phyloP scores from a whole-genome alignment of 2,888 invertebrate species.

The Meiosimyza decipiens region DNA sequence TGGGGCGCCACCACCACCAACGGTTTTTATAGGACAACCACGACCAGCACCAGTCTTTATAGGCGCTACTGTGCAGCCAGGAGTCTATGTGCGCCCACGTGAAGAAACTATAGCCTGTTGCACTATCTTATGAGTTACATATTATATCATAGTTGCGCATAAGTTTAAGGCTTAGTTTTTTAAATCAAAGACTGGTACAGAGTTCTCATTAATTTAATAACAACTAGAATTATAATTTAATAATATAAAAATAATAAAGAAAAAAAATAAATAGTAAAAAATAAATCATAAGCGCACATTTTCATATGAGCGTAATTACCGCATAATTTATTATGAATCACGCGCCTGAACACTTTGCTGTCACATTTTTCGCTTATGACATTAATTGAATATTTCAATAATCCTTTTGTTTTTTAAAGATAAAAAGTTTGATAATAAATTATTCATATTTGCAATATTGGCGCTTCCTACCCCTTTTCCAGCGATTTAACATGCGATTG shows the following conservation, averaged over 20 bases:
- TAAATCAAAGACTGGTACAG: too few relatives aligned
- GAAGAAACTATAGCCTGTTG: constrained; percentile 53
- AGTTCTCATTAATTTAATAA: too few relatives aligned
- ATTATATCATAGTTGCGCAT: too few relatives aligned
- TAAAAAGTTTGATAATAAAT: not conserved
- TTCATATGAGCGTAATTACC: too few relatives aligned
- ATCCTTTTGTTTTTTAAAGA: constrained; percentile 37
- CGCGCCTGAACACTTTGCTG: not conserved
- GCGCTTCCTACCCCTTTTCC: too few relatives aligned
- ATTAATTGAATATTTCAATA: constrained; percentile 39
- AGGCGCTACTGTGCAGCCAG: not conserved
- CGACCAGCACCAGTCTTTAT: constrained; percentile 13
- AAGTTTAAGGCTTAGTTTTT: too few relatives aligned
- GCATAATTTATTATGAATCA: not conserved
- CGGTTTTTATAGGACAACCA: constrained; percentile 43
- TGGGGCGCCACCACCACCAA: constrained; percentile 42
- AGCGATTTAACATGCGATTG: too few relatives aligned
- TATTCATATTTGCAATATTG: too few relatives aligned
- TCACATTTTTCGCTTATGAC: not conserved
- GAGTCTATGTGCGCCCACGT: constrained; percentile 40
- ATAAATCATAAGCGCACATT: too few relatives aligned
- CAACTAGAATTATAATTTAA: too few relatives aligned
- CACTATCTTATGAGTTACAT: constrained; percentile 46
- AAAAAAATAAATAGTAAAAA: too few relatives aligned
- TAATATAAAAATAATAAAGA: too few relatives aligned